Evolutionary conservation across 2,113 vertebrate species (phyloP), one percentile per base, ranked within the genome.

Genomic region (Brachirus orientalis): DNA sequence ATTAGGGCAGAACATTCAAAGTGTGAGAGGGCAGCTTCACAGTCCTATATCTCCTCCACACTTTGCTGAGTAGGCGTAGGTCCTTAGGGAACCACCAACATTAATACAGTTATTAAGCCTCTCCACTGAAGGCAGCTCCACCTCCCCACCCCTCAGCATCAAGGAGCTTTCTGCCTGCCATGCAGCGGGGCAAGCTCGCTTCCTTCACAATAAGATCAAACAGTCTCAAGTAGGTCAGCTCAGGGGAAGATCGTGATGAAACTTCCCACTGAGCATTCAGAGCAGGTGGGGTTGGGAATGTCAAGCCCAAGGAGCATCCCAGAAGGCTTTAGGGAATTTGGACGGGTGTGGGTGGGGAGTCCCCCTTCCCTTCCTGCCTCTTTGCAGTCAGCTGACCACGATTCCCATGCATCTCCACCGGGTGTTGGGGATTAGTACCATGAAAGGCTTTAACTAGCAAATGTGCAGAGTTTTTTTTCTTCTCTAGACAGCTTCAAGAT

Each of bases 51-150:
- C 36, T 12, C 41, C 46, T 14, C 56, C 63, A 20, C 41, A 46
- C 48, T 28, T 43, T 6, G 19, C 63, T 57, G 69, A 62, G 82
- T 84, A 83, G 82, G 89, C 79, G 78, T 65, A 60, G 19, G 46
- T 87, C 91, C 85, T 76, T 41, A 52, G 88, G 89, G 88, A 90
- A 57, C 73, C 63, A 36, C 61, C 67, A 48, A 84, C 86, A 87
- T 89, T 91, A 92, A 92, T 90, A 84, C 86, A 88, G 86, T 91
- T 88, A 90, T 88, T 91, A 92, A 90, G 91, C 83, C 91, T 89
- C 91, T 86, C 86, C 74, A 86, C 79, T 78, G 84, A 89, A 87
- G 84, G 75, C 73, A 72, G 77, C 85, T 87, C 86, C 82, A 90
- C 85, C 89, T 88, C 80, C 72, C 46, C 82, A 86, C 75, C 85